phyloP scores from a whole-genome alignment of 2,797 vertebrate species.

The Tolypeutes matacus region DNA sequence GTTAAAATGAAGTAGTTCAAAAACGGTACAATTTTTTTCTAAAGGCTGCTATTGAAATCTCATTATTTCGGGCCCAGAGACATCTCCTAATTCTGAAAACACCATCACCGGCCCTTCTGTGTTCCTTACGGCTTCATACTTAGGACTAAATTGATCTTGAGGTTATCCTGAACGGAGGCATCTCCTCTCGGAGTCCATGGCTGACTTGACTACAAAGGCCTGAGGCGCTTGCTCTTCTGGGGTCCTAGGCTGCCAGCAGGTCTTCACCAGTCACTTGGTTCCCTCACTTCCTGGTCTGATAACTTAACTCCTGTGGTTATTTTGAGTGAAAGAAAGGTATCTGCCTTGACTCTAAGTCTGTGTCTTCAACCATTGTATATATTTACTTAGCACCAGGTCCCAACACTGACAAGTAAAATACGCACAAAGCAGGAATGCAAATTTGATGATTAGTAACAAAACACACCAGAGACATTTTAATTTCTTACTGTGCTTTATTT shows the following conservation, averaged over 20 bases:
- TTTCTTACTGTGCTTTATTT: not conserved
- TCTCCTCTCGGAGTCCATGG: too few relatives aligned
- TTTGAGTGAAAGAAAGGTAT: not conserved
- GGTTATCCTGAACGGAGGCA: not conserved
- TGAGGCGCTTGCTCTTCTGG: not conserved
- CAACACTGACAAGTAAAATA: fast-evolving
- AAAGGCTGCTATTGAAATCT: not conserved
- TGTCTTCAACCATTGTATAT: too few relatives aligned
- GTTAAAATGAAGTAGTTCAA: not conserved
- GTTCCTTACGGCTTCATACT: not conserved
- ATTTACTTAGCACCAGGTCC: not conserved
- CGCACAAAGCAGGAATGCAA: not conserved
- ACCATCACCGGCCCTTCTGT: not conserved
- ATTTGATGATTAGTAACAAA: not conserved
- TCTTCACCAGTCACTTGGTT: not conserved
- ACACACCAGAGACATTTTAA: fast-evolving
- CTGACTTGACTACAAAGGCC: too few relatives aligned
- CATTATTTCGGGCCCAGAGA: not conserved
- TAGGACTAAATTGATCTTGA: not conserved
- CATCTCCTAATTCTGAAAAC: not conserved
- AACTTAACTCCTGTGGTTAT: not conserved
- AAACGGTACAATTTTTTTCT: not conserved
- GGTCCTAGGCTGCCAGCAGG: too few relatives aligned
- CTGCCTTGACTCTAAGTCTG: not conserved
- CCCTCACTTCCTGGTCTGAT: not conserved